Evolutionary conservation across 53 echinoderm and acorn worm species (phyloP).

Genomic region (Apostichopus leukothele): DNA sequence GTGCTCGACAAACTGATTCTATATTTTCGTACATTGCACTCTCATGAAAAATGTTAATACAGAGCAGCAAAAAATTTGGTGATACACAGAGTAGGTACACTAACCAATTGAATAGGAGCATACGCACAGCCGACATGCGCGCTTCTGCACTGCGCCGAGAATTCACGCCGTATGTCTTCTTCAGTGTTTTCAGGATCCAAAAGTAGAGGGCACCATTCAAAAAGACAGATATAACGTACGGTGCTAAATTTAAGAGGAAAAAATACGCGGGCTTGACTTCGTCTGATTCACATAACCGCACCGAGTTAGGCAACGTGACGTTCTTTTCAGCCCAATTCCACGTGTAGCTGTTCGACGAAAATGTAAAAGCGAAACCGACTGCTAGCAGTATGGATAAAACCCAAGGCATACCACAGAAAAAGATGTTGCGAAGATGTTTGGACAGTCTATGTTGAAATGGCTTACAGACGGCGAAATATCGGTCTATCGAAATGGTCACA

Average conservation of each 20-base stretch:
- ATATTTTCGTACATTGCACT: neutral
- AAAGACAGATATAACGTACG: constrained; percentile 17
- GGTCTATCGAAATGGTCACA: constrained; percentile 32
- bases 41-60: neutral
- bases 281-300: neutral
- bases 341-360: neutral
- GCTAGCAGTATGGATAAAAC: neutral
- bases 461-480: constrained; percentile 37
- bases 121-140: constrained; percentile 31
- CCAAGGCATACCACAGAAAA: constrained; percentile 36
- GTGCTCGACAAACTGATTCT: constrained; percentile 22
- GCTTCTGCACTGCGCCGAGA: constrained; percentile 35
- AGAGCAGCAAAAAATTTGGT: constrained; percentile 19
- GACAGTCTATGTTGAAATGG: constrained; percentile 34
- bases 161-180: constrained; percentile 14
- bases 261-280: neutral
- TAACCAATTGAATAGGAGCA: constrained; percentile 27
- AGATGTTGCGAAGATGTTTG: constrained; percentile 5
- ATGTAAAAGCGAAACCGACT: neutral
- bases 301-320: neutral
- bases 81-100: constrained; percentile 30
- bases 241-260: constrained; percentile 14
- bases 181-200: constrained; percentile 27
- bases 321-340: neutral
- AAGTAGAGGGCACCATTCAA: constrained; percentile 16